A percentile compares a stretch with the other conserved stretches of the same genome.
These are phyloP conservation scores for Micrastur ruficollis DNA, from an alignment of 2,797 vertebrate genomes.

Conservation along the genomic window DNA sequence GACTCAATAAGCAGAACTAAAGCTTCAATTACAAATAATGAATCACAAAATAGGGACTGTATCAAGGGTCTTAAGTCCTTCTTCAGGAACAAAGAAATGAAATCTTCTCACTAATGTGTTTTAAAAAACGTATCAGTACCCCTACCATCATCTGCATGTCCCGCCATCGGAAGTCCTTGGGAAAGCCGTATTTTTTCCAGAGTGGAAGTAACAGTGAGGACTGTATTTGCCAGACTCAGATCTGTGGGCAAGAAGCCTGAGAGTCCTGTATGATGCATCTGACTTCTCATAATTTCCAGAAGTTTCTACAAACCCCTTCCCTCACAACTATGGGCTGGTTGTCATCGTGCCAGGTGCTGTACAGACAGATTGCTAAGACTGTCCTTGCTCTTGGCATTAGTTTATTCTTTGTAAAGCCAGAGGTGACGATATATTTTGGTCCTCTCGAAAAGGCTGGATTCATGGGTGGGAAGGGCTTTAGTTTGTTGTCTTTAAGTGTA, in stretches of 20 bases:
- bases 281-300: neutral
- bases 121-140: neutral
- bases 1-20: neutral
- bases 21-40: neutral
- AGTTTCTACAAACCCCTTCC: neutral
- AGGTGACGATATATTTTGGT: neutral
- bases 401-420: neutral
- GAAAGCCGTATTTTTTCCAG: neutral
- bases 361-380: neutral
- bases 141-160: neutral
- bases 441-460: neutral
- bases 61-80: neutral
- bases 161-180: neutral
- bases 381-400: neutral
- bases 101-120: neutral
- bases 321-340: neutral
- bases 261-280: neutral
- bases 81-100: neutral
- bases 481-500: neutral
- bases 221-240: neutral
- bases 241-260: neutral
- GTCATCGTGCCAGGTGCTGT: neutral
- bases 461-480: neutral
- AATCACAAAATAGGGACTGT: neutral
- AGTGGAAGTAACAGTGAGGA: neutral